phyloP scores from a whole-genome alignment of 64 coral and sea anemone species.

The Dendronephthya gigantea region DNA sequence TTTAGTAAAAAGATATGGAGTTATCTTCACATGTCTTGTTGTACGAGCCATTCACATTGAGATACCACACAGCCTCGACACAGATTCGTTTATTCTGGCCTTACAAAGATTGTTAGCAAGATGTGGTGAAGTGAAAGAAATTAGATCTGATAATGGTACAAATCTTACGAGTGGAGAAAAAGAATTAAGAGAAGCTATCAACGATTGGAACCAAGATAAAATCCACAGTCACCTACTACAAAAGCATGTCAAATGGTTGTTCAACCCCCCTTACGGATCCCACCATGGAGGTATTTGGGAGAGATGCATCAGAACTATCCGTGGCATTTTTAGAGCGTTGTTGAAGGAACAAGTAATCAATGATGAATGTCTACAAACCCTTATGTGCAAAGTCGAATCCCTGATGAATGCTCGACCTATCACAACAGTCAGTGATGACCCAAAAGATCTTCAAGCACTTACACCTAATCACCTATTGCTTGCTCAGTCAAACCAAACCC shows the following conservation, averaged over 20 bases:
- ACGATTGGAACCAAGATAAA: not conserved
- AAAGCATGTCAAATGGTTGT: not conserved
- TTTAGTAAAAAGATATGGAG: constrained; percentile 25
- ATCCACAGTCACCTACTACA: not conserved
- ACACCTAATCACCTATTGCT: not conserved
- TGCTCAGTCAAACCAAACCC: not conserved
- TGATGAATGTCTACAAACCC: not conserved
- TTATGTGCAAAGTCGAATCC: not conserved
- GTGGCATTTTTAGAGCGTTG: not conserved
- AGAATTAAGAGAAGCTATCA: not conserved
- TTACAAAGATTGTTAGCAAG: constrained; percentile 11
- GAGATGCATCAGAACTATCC: not conserved
- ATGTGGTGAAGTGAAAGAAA: not conserved
- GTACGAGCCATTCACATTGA: constrained; percentile 18
- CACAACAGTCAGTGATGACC: not conserved
- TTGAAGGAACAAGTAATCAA: not conserved
- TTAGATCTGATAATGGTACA: constrained; percentile 12
- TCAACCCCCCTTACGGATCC: not conserved
- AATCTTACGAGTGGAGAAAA: not conserved
- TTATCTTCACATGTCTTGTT: constrained; percentile 30
- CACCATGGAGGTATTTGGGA: not conserved
- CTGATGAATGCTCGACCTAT: not conserved
- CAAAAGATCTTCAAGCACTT: not conserved
- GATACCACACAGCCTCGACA: not conserved
- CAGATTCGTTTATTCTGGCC: constrained; percentile 29